Evolutionary conservation across 1,140 invertebrate species (phyloP).

Genomic region (Doryteuthis pealeii): DNA sequence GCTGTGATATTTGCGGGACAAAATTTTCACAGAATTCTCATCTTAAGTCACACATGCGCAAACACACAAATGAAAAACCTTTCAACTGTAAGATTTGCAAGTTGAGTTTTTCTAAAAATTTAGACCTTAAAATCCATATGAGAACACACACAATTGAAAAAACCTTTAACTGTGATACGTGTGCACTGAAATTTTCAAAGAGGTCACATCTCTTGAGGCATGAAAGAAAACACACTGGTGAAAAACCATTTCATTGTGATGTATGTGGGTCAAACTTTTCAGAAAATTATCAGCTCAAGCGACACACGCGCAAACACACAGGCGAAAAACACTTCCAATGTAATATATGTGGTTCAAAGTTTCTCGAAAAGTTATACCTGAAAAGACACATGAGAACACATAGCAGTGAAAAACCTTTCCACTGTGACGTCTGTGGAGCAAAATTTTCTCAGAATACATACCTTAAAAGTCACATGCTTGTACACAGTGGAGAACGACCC

Average conservation of each 20-base stretch:
- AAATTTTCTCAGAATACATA: not conserved
- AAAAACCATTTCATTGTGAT: not conserved
- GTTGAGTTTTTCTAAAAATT: too few species aligned
- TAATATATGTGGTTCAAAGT: constrained; percentile 1
- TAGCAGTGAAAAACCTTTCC: not conserved
- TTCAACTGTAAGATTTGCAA: too few species aligned
- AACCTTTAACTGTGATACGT: too few species aligned
- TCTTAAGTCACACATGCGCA: too few species aligned
- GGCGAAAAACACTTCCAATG: not conserved
- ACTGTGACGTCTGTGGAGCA: not conserved
- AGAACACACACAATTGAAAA: too few species aligned
- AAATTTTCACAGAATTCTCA: too few species aligned
- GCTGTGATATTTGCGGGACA: too few species aligned
- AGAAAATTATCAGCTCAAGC: not conserved
- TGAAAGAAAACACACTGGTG: too few species aligned
- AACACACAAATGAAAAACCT: too few species aligned
- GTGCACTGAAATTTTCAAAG: too few species aligned
- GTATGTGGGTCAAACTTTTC: not conserved
- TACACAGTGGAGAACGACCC: not conserved
- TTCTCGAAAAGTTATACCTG: not conserved
- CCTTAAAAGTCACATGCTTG: not conserved
- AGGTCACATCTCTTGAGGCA: too few species aligned
- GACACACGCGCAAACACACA: not conserved
- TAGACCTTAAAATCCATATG: too few species aligned
- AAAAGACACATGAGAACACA: not conserved